Evolutionary conservation across 1,140 invertebrate genomes (phyloP), one percentile per base, ranked within the genome.

Genomic region (Drosophila kohkoa): DNA sequence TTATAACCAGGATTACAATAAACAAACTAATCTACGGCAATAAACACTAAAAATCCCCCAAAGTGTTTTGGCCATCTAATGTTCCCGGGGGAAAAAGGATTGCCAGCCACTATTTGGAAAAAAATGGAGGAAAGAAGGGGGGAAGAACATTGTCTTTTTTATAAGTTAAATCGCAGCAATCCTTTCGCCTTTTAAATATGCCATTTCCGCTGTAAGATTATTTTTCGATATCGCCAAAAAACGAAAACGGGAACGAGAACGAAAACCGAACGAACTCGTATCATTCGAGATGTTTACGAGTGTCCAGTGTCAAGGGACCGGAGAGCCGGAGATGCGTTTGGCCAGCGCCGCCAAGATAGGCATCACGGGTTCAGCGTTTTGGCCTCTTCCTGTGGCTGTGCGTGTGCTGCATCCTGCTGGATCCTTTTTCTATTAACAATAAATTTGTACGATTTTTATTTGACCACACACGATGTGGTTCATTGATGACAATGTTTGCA

Each of bases 31-130:
- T 89, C 85, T 89, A 76, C 35, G 81, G 78, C 86, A 89, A 89
- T 89, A 89, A 89, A 89, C 86, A 85, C 86, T 89, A 89, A 89
- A 89, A 89, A 90, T 90, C 85, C 85, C 81, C 81, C 86, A 85
- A 85, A 89, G 81, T 88, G 83, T 68, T 38, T 25, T 68, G 75
- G 77, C 62, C 41, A 66, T 48, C 45, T n/a, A 38, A 45, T 59
- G 54, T 65, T 51, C 45, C 38, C 46, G 11, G 35, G 54, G 28
- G 10, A 32, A 38, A 51, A 35, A 46, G 28, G 38, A 38, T 11
- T 45, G 25, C 25, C 28, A 32, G 54, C 10, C n/a, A 20, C 46
- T 20, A 6, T 57, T 13, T 3, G 20, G 20, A 4, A 20, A 25
- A 25, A 4, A 11, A 30, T 10, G 28, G 10, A 7, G 51, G 30